Conservation (phyloP, 2,113 vertebrate genomes). For the Dasyprocta punctata region DNA sequence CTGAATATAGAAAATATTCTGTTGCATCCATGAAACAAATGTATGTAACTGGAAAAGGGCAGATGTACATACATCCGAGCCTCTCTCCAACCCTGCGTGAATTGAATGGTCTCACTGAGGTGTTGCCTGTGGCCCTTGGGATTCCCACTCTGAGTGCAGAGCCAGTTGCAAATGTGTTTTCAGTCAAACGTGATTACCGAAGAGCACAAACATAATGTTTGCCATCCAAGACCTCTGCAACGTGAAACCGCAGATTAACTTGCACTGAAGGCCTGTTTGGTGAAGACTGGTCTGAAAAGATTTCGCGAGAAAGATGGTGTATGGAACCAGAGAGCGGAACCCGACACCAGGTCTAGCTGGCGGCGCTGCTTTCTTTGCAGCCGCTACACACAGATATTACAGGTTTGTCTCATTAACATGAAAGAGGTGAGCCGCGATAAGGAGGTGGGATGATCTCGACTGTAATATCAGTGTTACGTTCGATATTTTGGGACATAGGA, state of each 20-base stretch:
- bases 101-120: background rate
- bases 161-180: conserved; percentile 71
- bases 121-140: conserved; percentile 15
- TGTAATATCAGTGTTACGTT: conserved; percentile 61
- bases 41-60: background rate
- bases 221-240: conserved; percentile 65
- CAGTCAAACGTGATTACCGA: conserved; percentile 64
- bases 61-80: background rate
- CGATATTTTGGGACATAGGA: conserved; percentile 74
- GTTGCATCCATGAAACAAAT: background rate
- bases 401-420: conserved; percentile 65
- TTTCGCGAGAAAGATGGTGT: background rate
- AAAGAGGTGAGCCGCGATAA: conserved; percentile 65
- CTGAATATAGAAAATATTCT: conserved; percentile 3
- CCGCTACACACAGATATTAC: conserved; percentile 12
- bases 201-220: conserved; percentile 63
- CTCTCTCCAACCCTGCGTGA: background rate
- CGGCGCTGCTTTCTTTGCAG: background rate
- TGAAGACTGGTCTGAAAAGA: conserved; percentile 23
- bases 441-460: conserved; percentile 62
- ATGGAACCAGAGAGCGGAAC: conserved; percentile 39
- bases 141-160: conserved; percentile 10
- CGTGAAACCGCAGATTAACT: conserved; percentile 61
- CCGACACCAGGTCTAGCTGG: background rate
- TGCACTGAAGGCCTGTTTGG: conserved; percentile 24